These are phyloP conservation scores for Atherix ibis DNA, from an alignment of 2,888 invertebrate species.

Conservation along the genomic window DNA sequence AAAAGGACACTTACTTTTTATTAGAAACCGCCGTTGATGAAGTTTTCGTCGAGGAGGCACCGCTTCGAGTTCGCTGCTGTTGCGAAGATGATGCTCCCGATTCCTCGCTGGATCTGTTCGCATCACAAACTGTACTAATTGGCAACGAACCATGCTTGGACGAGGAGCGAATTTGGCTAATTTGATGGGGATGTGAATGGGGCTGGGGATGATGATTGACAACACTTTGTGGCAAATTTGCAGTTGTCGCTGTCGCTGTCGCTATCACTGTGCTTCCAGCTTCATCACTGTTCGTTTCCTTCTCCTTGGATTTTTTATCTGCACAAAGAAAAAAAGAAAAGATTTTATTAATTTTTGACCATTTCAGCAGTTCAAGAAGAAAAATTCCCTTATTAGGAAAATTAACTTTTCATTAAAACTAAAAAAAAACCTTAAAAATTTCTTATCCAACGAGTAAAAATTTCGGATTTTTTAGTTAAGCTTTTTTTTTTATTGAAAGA, in stretches of 20 bases:
- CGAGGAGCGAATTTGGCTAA: background rate
- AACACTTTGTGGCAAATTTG: no score
- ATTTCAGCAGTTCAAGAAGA: no score
- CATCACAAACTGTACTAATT: slow-evolving; percentile 4
- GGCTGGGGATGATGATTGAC: slow-evolving; percentile 6
- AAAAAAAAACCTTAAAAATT: no score
- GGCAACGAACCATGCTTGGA: slow-evolving; percentile 3
- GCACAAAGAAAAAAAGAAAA: slow-evolving; percentile 2
- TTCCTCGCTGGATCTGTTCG: no score
- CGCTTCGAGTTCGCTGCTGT: slow-evolving; percentile 5
- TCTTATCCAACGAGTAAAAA: no score
- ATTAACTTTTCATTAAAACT: no score
- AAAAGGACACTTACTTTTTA: no score
- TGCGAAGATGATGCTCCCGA: slow-evolving; percentile 2
- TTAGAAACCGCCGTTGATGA: no score
- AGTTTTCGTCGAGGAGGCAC: slow-evolving; percentile 6
- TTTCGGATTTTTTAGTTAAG: no score
- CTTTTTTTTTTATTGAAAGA: no score
- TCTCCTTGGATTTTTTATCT: slow-evolving; percentile 7
- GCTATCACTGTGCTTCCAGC: background rate
- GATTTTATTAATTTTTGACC: no score
- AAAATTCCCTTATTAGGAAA: no score
- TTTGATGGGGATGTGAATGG: slow-evolving; percentile 5
- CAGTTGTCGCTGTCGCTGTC: background rate
- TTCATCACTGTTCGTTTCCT: slow-evolving; percentile 4